Base-by-base conservation (phyloP, 2,797 vertebrate genomes). In the Pogonophryne albipinna region DNA sequence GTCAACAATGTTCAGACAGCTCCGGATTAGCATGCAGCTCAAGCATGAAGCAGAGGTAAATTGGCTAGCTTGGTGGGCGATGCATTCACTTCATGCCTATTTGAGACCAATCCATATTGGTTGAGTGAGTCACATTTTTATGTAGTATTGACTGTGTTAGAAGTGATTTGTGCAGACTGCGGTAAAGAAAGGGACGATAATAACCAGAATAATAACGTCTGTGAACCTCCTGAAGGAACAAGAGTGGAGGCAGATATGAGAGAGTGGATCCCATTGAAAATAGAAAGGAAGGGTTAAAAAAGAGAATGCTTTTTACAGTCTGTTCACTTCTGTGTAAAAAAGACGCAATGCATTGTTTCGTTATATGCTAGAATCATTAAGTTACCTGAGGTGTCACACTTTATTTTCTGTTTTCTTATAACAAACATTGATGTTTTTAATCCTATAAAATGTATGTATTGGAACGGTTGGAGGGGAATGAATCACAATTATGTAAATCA, bases 21-120 rank as follows among this genome's bases (percentile, higher is more conserved):
- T 34, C 64, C 49, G 58, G 20, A 72, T 84, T 66, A 69, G 49
- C 50, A 78, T 77, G 66, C 66, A 67, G 66, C 73, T 75, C 80
- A 47, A 74, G 65, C 38, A 47, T 44, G 38, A 66, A 75, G 45
- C 42, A 66, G 4, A 70, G 47, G 34, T 58, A 64, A 66, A 80
- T 34, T 64, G 52, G 20, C 63, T 56, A 42, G 53, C 34, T 52
- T 2, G 10, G 19, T 31, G 10, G 31, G 3, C 56, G 23, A 73
- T 51, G 51, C 27, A 56, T 68, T 67, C 50, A 34, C 60, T 66
- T 61, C 46, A 52, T 1, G 31, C 49, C 34, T 44, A 31, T 12
- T 11, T 1, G 1, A 73, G 45, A 79, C 23, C 45, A 49, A 74
- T 67, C 65, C 17, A 51, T 11, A 55, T 67, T 64, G 19, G 19